Evolutionary conservation across 2,113 vertebrate genomes (phyloP), one percentile per base, ranked within the genome.

Genomic region (Scytalopus superciliaris): DNA sequence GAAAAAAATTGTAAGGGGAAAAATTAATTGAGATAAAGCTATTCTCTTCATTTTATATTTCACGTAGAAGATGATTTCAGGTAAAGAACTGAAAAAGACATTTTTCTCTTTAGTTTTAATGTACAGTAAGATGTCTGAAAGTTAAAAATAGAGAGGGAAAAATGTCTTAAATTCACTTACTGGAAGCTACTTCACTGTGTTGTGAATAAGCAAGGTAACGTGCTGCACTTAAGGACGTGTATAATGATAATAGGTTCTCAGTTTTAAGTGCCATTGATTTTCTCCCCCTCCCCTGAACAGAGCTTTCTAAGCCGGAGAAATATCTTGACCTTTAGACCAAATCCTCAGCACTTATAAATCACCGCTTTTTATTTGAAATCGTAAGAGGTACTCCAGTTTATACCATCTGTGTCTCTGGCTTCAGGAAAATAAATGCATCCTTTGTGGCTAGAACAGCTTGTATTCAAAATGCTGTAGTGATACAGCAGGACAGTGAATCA

Each of bases 261-360:
- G 63, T 95, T 94, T 84, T 95, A 94, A 97, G 85, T 92, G 90
- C 59, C 78, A 91, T 95, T 92, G 82, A 90, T 95, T 83, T 77
- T 60, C 57, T 22, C 18, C 11, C 33, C 9, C 14, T 39, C 23
- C 45, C 14, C 56, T 70, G 33, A 69, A 67, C 28, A 84, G 64
- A 60, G 72, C 68, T 95, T 96, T 93, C 84, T 90, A 89, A 89
- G n/a, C 52, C 60, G 72, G 35, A 81, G 73, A 84, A 92, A 35
- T 87, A 78, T 73, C 80, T 92, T 94, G 90, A 95, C 90, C 94
- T 95, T 86, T 96, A 89, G 86, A 85, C 69, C 92, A 96, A 89
- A 96, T 93, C 53, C 86, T 92, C 83, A 73, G 62, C 45, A 56
- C 37, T 90, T 85, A 75, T 79, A 95, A 92, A 95, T 94, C 85